Evolutionary conservation across 2,797 vertebrate species (phyloP).

Genomic region (Falco peregrinus): DNA sequence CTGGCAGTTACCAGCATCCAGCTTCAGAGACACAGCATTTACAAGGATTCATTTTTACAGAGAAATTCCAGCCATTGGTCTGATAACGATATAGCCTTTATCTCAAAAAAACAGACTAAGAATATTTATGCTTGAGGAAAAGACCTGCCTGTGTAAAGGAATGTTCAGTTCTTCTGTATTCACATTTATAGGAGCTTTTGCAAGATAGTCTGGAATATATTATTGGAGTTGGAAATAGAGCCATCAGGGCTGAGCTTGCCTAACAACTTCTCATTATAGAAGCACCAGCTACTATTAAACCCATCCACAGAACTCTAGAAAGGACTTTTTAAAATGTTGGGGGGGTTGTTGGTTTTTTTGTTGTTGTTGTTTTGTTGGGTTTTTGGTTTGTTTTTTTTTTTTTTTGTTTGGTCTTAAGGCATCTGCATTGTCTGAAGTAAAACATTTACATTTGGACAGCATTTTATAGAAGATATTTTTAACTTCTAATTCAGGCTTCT

Average conservation of each 20-base stretch:
- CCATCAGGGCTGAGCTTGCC: background rate
- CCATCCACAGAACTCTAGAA: background rate
- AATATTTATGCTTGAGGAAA: constrained; percentile 47
- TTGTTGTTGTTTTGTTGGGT: background rate
- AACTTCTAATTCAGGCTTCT: background rate
- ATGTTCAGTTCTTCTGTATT: background rate
- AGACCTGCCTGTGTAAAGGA: constrained; percentile 21
- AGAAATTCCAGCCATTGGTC: constrained; percentile 17
- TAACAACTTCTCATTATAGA: background rate
- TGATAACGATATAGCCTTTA: constrained; percentile 30
- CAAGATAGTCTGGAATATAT: background rate
- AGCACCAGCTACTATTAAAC: background rate
- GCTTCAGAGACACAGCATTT: constrained; percentile 1
- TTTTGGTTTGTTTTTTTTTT: background rate
- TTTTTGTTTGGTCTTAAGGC: background rate
- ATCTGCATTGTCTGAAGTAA: background rate
- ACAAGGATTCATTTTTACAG: constrained; percentile 33
- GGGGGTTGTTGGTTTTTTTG: background rate
- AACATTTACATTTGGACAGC: background rate
- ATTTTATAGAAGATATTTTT: background rate
- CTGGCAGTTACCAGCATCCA: background rate
- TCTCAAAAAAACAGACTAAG: constrained; percentile 16
- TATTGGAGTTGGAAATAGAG: constrained; percentile 25
- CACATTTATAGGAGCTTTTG: background rate
- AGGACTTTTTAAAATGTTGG: background rate